phyloP scores from a whole-genome alignment of 1,140 invertebrate species.

The Laupala kohalensis region DNA sequence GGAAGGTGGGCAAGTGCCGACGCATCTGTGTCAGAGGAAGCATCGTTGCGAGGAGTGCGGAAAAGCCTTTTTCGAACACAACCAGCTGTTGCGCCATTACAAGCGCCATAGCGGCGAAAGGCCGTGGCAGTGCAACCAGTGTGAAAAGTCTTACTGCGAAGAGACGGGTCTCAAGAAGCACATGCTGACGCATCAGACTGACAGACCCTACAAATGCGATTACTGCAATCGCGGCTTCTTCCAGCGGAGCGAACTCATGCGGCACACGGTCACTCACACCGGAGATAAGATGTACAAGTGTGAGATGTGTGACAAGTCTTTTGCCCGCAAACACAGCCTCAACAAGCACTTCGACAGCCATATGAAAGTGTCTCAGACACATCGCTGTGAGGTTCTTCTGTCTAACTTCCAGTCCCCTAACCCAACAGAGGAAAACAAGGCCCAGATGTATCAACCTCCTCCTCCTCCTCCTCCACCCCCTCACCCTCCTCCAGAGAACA shows the following conservation, averaged over 20 bases:
- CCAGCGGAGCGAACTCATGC: slow-evolving; percentile 27
- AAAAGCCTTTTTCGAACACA: background rate
- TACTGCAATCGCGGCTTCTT: slow-evolving; percentile 26
- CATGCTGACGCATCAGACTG: slow-evolving; percentile 25
- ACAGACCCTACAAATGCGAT: slow-evolving; percentile 25
- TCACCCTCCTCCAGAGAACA: background rate
- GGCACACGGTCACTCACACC: slow-evolving; percentile 29
- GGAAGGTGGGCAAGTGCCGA: background rate
- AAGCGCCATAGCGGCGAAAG: slow-evolving; percentile 20
- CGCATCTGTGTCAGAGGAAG: background rate
- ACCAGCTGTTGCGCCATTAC: background rate
- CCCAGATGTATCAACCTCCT: background rate
- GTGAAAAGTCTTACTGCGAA: slow-evolving; percentile 26
- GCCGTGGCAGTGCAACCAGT: slow-evolving; percentile 35
- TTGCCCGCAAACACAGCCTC: slow-evolving; percentile 32
- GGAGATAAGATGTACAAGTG: slow-evolving; percentile 40
- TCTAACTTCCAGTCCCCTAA: background rate
- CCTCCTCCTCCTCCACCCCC: background rate
- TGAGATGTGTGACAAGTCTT: slow-evolving; percentile 34
- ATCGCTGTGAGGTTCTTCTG: background rate
- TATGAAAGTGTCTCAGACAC: background rate
- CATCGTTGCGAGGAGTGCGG: background rate
- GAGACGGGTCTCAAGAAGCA: slow-evolving; percentile 27
- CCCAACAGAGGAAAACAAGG: background rate
- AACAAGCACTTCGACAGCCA: slow-evolving; percentile 25